A percentile compares a stretch with the other conserved stretches of the same genome.
phyloP scores from a whole-genome alignment of 1,140 invertebrate genomes.

The Leptinotarsa undecemlineata region DNA sequence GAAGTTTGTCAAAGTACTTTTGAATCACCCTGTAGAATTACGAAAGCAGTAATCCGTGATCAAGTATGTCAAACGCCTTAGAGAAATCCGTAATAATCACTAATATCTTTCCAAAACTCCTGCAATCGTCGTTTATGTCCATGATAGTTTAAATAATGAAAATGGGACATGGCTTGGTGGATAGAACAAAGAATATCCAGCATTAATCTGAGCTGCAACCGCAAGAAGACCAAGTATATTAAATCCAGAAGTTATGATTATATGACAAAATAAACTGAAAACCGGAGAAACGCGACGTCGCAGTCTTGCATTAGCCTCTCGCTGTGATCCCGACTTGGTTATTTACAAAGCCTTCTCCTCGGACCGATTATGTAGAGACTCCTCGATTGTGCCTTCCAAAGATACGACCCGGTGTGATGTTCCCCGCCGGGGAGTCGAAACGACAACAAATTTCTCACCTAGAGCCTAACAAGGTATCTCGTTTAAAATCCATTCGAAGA shows the following conservation, averaged over 20 bases:
- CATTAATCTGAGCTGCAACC: slow-evolving; percentile 37
- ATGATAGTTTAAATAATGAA: too few relatives aligned
- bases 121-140: too few relatives aligned
- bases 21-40: too few relatives aligned
- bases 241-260: slow-evolving; percentile 50
- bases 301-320: slow-evolving; percentile 44
- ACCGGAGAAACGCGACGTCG: slow-evolving; percentile 38
- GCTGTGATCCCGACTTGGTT: slow-evolving; percentile 34
- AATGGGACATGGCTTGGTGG: too few relatives aligned
- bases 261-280: slow-evolving; percentile 49
- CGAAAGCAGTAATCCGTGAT: too few relatives aligned
- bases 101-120: too few relatives aligned
- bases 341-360: slow-evolving; percentile 18
- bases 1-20: too few relatives aligned
- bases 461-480: slow-evolving; percentile 50
- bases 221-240: slow-evolving; percentile 40
- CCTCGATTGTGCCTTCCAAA: neutral
- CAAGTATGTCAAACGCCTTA: too few relatives aligned
- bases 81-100: too few relatives aligned
- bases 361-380: neutral
- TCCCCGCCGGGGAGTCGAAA: slow-evolving; percentile 44
- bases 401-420: slow-evolving; percentile 4
- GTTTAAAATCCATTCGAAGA: slow-evolving; percentile 49
- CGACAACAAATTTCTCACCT: slow-evolving; percentile 53
- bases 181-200: neutral